Base-by-base conservation (phyloP, 2,888 invertebrate species). In the Bruchidius siliquastri region DNA sequence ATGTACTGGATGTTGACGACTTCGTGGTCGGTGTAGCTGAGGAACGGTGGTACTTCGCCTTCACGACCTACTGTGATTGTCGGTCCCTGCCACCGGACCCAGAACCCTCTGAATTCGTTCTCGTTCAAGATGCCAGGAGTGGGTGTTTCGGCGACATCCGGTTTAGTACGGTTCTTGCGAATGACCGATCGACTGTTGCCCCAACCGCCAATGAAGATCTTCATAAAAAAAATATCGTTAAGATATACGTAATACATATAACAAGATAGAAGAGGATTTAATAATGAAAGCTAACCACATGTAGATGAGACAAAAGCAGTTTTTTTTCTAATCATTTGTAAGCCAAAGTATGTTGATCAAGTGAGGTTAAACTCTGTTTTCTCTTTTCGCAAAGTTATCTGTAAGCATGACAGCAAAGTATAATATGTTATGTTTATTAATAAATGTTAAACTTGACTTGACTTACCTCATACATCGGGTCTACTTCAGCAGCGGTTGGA, bases 171-270 rank as follows among this genome's bases (percentile, higher is more conserved):
- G 87, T 96, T 94, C 83, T 91, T 92, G 74, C 96, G 92, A 83
- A 95, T 94, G 0, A 94, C 93, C 49, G 94, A 94, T 87, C 94
- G 95, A 77, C 90, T 88, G 86, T 96, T 96, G 22, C 90, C 90
- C 96, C 96, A 97, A 32, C 96, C 96, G 30, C 96, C 96, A 81
- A 97, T 89, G 87, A 96, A 94, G 72, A 96, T 85, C 90, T 49
- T 13, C 8, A 49, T 1, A 49, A 49, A 49, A 49, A 8, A 13
- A 49, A 49, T 49, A 49, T 1, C 13, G 18, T 49, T 49, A 13
- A 49, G 49, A 18, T 49, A 49, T 3, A 49, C 2, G 26, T n/a
- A n/a, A n/a, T n/a, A n/a, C n/a, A n/a, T n/a, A n/a, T 26, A 26
- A 26, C 8, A 26, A 2, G 8, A 26, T 26, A 4, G 26, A 26